Evolutionary conservation across 2,797 vertebrate species (phyloP), one percentile per base, ranked within the genome.

Genomic region (Phalanger gymnotis): DNA sequence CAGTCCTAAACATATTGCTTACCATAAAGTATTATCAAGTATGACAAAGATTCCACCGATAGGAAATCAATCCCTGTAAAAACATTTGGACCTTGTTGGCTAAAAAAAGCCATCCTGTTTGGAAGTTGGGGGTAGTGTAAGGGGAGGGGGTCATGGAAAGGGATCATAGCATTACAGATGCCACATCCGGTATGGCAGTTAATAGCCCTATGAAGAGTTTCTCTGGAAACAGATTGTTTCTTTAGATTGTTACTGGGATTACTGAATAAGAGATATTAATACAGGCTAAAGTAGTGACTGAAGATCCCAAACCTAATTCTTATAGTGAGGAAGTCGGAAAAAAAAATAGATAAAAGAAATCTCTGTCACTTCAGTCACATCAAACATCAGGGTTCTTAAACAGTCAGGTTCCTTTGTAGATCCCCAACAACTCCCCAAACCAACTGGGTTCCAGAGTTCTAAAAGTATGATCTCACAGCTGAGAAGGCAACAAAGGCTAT

Each of bases 1-100:
- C 52, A 97, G 34, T 66, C 93, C 95, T n/a, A 92, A 98, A 98
- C 93, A 96, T 90, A 95, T 81, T 98, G 97, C 96, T 98, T 52
- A 93, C 90, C 95, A 96, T 94, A 94, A 97, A 98, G 97, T 73
- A 96, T 90, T n/a, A 57, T 90, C 54, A 95, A 91, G 34, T 52
- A 54, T 53, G 54, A 90, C 56, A 93, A n/a, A 73, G 61, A 66
- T 27, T 30, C 92, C n/a, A 66, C 16, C 40, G 56, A 81, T 66
- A 95, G 91, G 90, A 93, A 95, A 95, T 92, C 87, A 95, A 91
- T 54, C 61, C 94, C n/a, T 40, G 28, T 90, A 81, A 92, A 97
- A 90, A 96, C 27, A 87, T 90, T 92, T 52, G 16, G 47, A 11
- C 22, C 31, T 95, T 73, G 56, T 25, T 94, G 2, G 90, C 54